Evolutionary conservation across 2,113 vertebrate species (phyloP).

Genomic region (Castor canadensis): DNA sequence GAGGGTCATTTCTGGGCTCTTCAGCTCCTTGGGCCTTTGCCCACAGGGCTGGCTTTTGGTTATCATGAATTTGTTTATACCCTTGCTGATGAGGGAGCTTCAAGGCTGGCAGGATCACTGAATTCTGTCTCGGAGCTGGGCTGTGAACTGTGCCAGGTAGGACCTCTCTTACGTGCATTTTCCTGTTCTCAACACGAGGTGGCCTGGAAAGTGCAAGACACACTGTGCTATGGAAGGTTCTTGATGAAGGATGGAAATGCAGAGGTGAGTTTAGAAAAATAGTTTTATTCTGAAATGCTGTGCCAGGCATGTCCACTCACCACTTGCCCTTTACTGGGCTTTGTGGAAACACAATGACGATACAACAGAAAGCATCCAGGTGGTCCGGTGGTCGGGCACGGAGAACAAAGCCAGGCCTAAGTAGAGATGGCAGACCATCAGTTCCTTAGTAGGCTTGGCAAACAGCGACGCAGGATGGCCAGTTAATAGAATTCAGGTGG

Average conservation of each 20-base stretch:
- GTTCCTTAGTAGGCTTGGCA: neutral
- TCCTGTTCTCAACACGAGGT: neutral
- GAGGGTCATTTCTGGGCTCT: neutral
- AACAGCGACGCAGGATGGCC: accelerated
- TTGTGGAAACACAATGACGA: neutral
- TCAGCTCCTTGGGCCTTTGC: neutral
- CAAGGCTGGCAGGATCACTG: neutral
- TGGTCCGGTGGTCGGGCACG: accelerated
- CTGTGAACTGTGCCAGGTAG: neutral
- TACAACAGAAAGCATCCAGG: too few species aligned
- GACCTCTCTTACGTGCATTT: accelerated
- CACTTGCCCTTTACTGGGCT: neutral
- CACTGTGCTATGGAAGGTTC: neutral
- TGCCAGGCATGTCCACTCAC: too few species aligned
- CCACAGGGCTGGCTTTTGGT: neutral
- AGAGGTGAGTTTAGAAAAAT: neutral
- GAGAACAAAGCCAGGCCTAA: neutral
- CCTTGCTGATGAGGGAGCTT: too few species aligned
- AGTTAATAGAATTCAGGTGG: neutral
- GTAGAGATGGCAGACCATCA: neutral
- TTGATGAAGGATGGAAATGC: neutral
- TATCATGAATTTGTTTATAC: accelerated
- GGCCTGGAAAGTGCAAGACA: accelerated
- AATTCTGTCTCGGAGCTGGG: neutral
- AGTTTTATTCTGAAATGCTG: neutral